Evolutionary conservation across 2,888 invertebrate genomes (phyloP), one percentile per base, ranked within the genome.

Genomic region (Coecobrya sp.): DNA sequence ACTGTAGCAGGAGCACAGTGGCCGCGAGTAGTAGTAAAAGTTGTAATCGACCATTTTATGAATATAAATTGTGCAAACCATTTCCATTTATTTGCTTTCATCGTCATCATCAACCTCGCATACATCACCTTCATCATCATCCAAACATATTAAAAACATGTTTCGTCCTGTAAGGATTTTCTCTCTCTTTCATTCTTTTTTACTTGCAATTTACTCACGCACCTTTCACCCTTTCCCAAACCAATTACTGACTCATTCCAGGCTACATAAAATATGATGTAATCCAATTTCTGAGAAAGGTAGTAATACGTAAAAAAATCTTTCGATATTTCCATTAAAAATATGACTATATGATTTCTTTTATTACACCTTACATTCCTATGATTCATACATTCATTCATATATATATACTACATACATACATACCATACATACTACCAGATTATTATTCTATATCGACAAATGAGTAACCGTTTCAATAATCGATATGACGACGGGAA

Each of bases 191-290:
- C n/a, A 16, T 70, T 55, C 19, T 55, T 55, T 55, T 19, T 52
- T 25, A 13, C 52, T 73, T 52, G 52, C 27, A 79, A 79, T 1
- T 76, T 13, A 42, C 70, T 70, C 65, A 76, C 76, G 76, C 76
- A 76, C 76, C 76, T 76, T 76, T 76, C 76, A 45, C 45, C 49
- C 76, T 76, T 79, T 27, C 13, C 52, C 79, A 79, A 79, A 79
- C 52, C 79, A 79, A 79, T 79, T 79, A 79, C 79, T n/a, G 49
- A 52, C 52, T 49, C 79, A 79, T 49, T 52, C 52, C 52, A 79
- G 52, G 13, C 52, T 79, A 52, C 52, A 79, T 79, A 79, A 79
- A 79, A 79, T 79, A 79, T 79, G 52, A 79, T 79, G 79, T 79
- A 79, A 79, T 79, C 79, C 79, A 79, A 79, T 79, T 79, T 49